A percentile compares a stretch with the other conserved stretches of the same genome.
Evolutionary conservation across 2,113 vertebrate species (phyloP).

Genomic region (Lanius ludovicianus): DNA sequence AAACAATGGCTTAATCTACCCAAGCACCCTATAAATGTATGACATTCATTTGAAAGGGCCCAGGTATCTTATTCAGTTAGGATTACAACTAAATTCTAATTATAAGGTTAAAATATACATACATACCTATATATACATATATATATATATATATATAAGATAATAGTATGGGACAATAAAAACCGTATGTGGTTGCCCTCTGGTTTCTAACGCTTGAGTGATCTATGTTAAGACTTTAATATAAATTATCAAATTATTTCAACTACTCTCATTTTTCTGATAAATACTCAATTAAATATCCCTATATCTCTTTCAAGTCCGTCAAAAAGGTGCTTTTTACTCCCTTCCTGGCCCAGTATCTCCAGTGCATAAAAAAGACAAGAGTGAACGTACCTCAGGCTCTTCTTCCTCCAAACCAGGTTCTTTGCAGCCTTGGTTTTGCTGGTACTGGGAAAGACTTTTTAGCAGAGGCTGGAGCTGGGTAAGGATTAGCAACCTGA

Average conservation of each 20-base stretch:
- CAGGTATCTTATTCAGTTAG: background rate
- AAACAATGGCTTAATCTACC: background rate
- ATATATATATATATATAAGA: background rate
- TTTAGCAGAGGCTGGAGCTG: background rate
- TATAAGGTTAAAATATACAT: background rate
- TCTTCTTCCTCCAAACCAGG: background rate
- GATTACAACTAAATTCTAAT: constrained; percentile 17
- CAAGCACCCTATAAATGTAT: background rate
- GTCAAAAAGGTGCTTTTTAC: background rate
- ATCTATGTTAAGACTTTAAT: background rate
- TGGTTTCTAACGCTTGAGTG: constrained; percentile 27
- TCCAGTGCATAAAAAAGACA: background rate
- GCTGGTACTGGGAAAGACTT: background rate
- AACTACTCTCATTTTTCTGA: background rate
- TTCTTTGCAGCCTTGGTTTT: background rate
- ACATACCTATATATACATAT: background rate
- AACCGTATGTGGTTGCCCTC: background rate
- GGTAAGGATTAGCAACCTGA: background rate
- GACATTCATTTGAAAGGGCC: background rate
- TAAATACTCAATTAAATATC: background rate
- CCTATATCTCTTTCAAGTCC: background rate
- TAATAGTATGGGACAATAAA: background rate
- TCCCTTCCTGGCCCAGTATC: background rate
- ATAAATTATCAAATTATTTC: background rate
- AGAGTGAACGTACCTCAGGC: background rate